Evolutionary conservation across 2,113 vertebrate genomes (phyloP), one percentile per base, ranked within the genome.

Genomic region (Seriola rivoliana): DNA sequence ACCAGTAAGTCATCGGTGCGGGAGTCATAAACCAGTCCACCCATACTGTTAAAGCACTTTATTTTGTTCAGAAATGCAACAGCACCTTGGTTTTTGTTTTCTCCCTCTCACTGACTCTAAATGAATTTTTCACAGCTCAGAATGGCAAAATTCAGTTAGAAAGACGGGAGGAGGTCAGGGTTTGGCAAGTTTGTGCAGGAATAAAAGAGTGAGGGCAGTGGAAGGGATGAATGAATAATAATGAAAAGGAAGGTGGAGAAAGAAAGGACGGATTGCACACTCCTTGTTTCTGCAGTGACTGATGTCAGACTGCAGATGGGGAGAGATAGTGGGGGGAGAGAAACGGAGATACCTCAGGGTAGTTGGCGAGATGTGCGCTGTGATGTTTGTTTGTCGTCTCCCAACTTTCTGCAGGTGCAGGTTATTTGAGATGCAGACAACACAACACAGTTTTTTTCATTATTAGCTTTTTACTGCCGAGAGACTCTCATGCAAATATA

Each of bases 301-400:
- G 75, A 78, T 83, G 80, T 88, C 80, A 57, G 73, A 77, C 72
- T 75, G 84, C 81, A 75, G 84, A 72, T 13, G 46, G 34, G 40
- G 12, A 65, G 52, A 25, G 23, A 17, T 32, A 17, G 19, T 8
- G 32, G 38, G 48, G 3, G 34, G 21, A 72, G 21, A 81, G 63
- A 64, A 55, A 64, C 85, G 72, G 21, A 81, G 58, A 64, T 55
- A 64, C 86, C 84, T 84, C 46, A 8, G 84, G 85, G 81, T 64
- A 81, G 75, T 60, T 71, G 66, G 50, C 58, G 78, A 85, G 82
- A 81, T 70, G 86, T 89, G 81, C 48, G 68, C 78, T 81, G 75
- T 86, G 90, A 88, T 88, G 73, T 74, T 67, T 82, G 80, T 86
- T 86, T 84, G 74, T 86, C 25, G 34, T 81, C 79, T 68, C 62